Percentiles rank a stretch among this genome's conserved stretches.
phyloP scores from a whole-genome alignment of 2,113 vertebrate genomes.

The Isichthys henryi region DNA sequence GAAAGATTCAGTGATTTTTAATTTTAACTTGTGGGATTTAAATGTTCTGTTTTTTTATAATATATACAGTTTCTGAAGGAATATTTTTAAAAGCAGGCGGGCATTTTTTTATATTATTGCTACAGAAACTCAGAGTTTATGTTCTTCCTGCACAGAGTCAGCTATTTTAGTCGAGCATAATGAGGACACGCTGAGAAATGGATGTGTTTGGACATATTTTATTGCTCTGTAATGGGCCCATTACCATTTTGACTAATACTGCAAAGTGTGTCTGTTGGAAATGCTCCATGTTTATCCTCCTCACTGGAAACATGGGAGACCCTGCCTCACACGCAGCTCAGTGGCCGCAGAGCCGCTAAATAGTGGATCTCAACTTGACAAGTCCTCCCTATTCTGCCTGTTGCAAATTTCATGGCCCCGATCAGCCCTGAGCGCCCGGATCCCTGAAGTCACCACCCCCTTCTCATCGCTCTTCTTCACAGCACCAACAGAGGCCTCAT shows the following conservation, averaged over 20 bases:
- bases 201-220: not conserved
- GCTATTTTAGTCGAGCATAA: not conserved
- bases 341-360: not conserved
- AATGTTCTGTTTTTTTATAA: not conserved
- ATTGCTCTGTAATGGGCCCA: constrained; percentile 4
- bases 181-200: not conserved
- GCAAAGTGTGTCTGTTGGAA: not conserved
- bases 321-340: not conserved
- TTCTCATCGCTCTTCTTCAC: not conserved
- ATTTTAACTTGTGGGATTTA: not conserved
- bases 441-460: not conserved
- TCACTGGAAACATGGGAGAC: not conserved
- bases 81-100: not conserved
- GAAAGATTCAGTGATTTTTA: constrained; percentile 7
- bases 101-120: not conserved
- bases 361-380: not conserved
- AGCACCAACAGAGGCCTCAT: not conserved
- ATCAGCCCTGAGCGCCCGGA: too few species aligned
- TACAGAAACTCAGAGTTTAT: not conserved
- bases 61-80: not conserved
- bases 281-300: not conserved
- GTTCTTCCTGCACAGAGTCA: not conserved
- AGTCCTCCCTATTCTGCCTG: not conserved
- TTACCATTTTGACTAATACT: not conserved
- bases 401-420: not conserved